Conservation (phyloP, 2,797 vertebrate species). For the Halcyon badia region DNA sequence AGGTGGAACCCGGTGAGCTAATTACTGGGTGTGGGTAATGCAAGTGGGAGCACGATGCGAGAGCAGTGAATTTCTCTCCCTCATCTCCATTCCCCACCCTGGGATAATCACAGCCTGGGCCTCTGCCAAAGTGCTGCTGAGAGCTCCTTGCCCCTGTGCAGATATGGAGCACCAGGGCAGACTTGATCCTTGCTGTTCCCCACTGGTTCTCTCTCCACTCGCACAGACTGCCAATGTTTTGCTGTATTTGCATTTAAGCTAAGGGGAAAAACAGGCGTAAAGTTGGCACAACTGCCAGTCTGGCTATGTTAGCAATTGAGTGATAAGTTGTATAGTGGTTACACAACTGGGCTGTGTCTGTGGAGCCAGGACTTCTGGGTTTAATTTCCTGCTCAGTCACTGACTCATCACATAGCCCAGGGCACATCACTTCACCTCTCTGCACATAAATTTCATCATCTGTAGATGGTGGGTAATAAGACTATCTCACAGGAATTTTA, state of each 20-base stretch:
- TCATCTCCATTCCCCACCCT: background rate
- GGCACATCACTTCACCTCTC: conserved; percentile 8
- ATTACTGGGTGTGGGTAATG: background rate
- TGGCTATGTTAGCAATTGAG: background rate
- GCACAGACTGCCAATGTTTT: background rate
- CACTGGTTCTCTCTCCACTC: accelerated
- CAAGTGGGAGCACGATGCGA: background rate
- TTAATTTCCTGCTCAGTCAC: conserved; percentile 44
- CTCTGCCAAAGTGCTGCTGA: background rate
- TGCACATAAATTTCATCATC: background rate
- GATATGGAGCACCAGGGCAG: accelerated
- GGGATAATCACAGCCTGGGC: background rate
- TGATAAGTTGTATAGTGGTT: background rate
- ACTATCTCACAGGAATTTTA: background rate
- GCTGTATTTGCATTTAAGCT: background rate
- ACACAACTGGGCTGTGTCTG: conserved; percentile 9
- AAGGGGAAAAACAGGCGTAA: background rate
- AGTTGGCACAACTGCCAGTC: background rate
- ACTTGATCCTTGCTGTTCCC: background rate
- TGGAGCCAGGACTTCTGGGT: conserved; percentile 14
- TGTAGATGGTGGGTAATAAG: background rate
- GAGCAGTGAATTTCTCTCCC: background rate
- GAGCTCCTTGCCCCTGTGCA: accelerated
- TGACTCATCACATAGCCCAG: conserved; percentile 13
- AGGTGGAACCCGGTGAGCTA: background rate